Conservation (phyloP, 2,113 vertebrate species). For the Numenius arquata region DNA sequence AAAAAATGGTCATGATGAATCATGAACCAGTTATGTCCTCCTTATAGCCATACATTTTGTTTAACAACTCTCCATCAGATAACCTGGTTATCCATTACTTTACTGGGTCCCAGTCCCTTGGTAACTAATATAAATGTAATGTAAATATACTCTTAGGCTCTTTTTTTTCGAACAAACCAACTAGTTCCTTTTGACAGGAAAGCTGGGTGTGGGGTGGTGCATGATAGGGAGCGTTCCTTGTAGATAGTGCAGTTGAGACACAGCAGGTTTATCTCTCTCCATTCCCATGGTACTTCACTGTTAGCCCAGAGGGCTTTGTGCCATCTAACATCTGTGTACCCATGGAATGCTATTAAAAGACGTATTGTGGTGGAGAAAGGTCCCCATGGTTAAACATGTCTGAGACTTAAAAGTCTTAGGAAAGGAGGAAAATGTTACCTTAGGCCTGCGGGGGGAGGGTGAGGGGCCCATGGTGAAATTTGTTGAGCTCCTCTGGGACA, state of each 20-base stretch:
- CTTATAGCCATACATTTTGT: neutral
- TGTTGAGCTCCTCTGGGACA: neutral
- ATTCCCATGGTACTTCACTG: neutral
- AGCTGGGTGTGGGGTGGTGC: neutral
- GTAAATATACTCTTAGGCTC: neutral
- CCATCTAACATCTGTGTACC: neutral
- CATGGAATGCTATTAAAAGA: neutral
- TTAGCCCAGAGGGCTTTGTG: neutral
- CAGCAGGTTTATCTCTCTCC: neutral
- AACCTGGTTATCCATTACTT: neutral
- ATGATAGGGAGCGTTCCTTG: neutral
- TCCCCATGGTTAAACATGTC: neutral
- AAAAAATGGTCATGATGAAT: neutral
- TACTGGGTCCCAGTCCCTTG: neutral
- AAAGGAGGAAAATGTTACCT: neutral
- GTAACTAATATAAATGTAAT: slow-evolving; percentile 4
- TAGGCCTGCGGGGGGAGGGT: neutral
- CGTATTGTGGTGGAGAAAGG: fast-evolving
- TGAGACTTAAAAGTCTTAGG: neutral
- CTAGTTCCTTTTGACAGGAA: neutral
- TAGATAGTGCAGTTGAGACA: neutral
- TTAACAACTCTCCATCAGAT: neutral
- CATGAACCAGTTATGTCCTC: neutral
- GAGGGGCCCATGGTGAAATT: neutral
- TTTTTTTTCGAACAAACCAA: neutral